A percentile compares a stretch with the other conserved stretches of the same genome.
phyloP scores from a whole-genome alignment of 2,888 invertebrate genomes.

The Ametastegia equiseti region DNA sequence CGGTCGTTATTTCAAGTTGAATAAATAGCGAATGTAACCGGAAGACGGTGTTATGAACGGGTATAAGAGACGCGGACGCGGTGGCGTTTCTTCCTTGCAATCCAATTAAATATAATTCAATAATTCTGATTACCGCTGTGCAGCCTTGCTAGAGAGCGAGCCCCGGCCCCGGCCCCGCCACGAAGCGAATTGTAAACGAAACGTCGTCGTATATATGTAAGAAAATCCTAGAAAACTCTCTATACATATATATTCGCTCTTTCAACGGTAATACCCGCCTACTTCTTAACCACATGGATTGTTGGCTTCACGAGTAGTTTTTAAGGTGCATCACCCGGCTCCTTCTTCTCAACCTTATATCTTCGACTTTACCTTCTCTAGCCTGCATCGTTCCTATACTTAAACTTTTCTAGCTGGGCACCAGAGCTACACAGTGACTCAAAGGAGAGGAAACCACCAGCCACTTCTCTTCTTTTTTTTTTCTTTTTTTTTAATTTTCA shows the following conservation, averaged over 20 bases:
- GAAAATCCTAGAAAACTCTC: constrained; percentile 37
- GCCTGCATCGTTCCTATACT: no score
- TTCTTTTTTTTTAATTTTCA: no score
- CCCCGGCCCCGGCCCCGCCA: no score
- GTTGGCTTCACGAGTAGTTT: constrained; percentile 37
- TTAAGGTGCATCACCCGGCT: background rate
- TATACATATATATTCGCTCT: no score
- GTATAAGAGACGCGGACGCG: background rate
- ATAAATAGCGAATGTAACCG: constrained; percentile 34
- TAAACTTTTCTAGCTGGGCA: background rate
- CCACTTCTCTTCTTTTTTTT: background rate
- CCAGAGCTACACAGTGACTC: background rate
- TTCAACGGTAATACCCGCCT: constrained; percentile 22
- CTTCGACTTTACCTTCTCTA: constrained; percentile 17
- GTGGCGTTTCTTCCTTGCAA: background rate
- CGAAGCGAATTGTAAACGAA: background rate
- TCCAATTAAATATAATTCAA: constrained; percentile 46
- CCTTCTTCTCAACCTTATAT: background rate
- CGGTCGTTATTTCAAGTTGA: constrained; percentile 22
- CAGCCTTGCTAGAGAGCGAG: no score
- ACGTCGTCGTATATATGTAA: background rate
- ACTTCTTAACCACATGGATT: background rate
- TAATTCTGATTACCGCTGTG: constrained; percentile 35
- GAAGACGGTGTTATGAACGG: constrained; percentile 6
- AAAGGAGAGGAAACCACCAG: background rate